Conservation (phyloP, 1,140 invertebrate genomes). For the Sycophila sp. region DNA sequence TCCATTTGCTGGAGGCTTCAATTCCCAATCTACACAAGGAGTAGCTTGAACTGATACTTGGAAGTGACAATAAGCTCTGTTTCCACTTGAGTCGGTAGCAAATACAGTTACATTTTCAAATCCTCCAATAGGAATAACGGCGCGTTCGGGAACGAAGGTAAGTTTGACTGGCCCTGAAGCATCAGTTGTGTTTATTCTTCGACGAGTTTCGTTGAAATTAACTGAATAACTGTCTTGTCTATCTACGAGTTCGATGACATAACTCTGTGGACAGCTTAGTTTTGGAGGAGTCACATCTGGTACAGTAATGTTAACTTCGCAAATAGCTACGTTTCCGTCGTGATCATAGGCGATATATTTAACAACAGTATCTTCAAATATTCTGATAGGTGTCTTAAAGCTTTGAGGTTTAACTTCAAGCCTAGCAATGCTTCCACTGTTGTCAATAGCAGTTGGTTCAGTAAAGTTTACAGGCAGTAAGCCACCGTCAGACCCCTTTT, state of each 20-base stretch:
- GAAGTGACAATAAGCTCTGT: slow-evolving; percentile 91
- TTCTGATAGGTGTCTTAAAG: slow-evolving; percentile 87
- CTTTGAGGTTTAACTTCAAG: slow-evolving; percentile 91
- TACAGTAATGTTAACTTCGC: slow-evolving; percentile 94
- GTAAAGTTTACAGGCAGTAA: slow-evolving; percentile 91
- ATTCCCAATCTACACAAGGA: slow-evolving; percentile 93
- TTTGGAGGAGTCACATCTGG: slow-evolving; percentile 95
- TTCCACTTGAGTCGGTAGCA: slow-evolving; percentile 89
- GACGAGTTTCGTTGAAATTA: slow-evolving; percentile 91
- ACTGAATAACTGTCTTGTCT: slow-evolving; percentile 90
- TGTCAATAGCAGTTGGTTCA: slow-evolving; percentile 91
- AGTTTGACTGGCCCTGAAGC: slow-evolving; percentile 88
- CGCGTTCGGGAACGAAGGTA: slow-evolving; percentile 85
- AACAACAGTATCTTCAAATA: slow-evolving; percentile 92
- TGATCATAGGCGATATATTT: slow-evolving; percentile 97
- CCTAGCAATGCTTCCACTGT: slow-evolving; percentile 92
- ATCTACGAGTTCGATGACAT: slow-evolving; percentile 91
- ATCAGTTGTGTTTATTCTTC: slow-evolving; percentile 87
- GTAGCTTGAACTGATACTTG: slow-evolving; percentile 94
- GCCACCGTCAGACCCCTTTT: slow-evolving; percentile 86
- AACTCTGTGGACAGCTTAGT: slow-evolving; percentile 94
- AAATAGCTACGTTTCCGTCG: slow-evolving; percentile 96
- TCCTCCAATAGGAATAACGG: slow-evolving; percentile 87
- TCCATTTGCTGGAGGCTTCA: slow-evolving; percentile 88
- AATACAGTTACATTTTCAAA: slow-evolving; percentile 95